Base-by-base conservation (phyloP, 2,113 vertebrate species). In the Uria aalge region DNA sequence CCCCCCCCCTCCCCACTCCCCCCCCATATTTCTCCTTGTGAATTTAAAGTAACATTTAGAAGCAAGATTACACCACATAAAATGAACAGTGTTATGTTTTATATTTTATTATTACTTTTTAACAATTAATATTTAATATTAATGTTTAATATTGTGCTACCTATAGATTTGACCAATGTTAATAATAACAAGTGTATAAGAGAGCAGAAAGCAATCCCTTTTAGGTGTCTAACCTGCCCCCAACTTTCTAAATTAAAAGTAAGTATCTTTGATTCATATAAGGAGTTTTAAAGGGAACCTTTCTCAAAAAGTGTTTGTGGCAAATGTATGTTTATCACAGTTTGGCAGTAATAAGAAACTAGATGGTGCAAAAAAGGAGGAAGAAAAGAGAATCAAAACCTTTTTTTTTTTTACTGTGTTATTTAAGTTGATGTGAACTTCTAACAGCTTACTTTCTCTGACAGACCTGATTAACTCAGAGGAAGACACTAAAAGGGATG, bases 311-410 rank as follows among this genome's bases (percentile, higher is more conserved):
- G 16, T 69, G 45, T 90, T 93, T 94, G 69, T 94, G 77, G 55
- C 32, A 97, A 97, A 85, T 83, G 77, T 18, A 66, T 24, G 57
- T 95, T 95, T 94, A 82, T 95, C 79, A 72, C 47, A 63, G 55
- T 92, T 84, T 92, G 82, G 94, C 91, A 95, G 53, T 66, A 95
- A 85, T 66, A 94, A 96, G 93, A 96, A 97, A 94, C 40, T 64
- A 47, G 60, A 64, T 88, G 38, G n/a, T 86, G 71, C 7, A 66
- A 81, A 93, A 88, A 67, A 24, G 53, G 32, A 43, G 45, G 15
- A 13, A 14, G 7, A 32, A 52, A 57, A 60, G 91, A 90, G 55
- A 88, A 92, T 64, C 30, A 79, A 87, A 30, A 3, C 4, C 7
- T 57, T 67, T 40, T 40, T 57, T 67, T 56, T 50, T 55, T 81